Conservation (phyloP, 1,140 invertebrate species). For the Drosophila nikananu region DNA sequence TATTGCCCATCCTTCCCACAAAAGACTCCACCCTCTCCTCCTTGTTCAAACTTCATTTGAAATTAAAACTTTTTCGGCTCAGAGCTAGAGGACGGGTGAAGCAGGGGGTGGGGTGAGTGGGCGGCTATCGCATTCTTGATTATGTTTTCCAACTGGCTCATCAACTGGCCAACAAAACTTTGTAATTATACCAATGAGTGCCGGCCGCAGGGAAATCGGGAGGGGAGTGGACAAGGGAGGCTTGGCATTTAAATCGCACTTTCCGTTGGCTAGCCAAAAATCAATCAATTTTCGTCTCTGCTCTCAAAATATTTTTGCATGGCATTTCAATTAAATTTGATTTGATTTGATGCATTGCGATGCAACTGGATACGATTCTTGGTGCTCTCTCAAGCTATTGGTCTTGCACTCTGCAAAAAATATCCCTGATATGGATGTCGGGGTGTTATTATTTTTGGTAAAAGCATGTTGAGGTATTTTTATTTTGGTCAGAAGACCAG, state of each 20-base stretch:
- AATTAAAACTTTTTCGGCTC: constrained; percentile 74
- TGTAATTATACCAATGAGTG: constrained; percentile 80
- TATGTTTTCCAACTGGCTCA: constrained; percentile 81
- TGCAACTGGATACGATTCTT: constrained; percentile 29
- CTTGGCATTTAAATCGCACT: constrained; percentile 42
- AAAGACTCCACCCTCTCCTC: not conserved
- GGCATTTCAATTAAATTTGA: constrained; percentile 80
- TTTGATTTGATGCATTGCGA: constrained; percentile 49
- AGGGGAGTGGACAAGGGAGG: not conserved
- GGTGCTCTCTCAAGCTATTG: constrained; percentile 15
- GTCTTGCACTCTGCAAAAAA: constrained; percentile 2
- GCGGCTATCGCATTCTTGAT: constrained; percentile 77
- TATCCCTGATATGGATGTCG: not conserved
- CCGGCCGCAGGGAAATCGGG: constrained; percentile 6
- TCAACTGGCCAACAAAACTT: constrained; percentile 79
- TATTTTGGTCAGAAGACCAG: too few species aligned
- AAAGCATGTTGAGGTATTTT: too few species aligned
- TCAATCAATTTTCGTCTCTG: constrained; percentile 71
- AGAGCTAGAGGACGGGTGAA: not conserved
- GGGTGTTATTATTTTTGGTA: not conserved
- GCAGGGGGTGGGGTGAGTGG: constrained; percentile 9
- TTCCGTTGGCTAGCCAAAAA: constrained; percentile 58
- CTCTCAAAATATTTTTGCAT: constrained; percentile 69
- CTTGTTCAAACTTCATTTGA: constrained; percentile 74
- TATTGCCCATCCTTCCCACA: constrained; percentile 55